Base-by-base conservation (phyloP, 2,888 invertebrate species). In the Agonum fuliginosum region DNA sequence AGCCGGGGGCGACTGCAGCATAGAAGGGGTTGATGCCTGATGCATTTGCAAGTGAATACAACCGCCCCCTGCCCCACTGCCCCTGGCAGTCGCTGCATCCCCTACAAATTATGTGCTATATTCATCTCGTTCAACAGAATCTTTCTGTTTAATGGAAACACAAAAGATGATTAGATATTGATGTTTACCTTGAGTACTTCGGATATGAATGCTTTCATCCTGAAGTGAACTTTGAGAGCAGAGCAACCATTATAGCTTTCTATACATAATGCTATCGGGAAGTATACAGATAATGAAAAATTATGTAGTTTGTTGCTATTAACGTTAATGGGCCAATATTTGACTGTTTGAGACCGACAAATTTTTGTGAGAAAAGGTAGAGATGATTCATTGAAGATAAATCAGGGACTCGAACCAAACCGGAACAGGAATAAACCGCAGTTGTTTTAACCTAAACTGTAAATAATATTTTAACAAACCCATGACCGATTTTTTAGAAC, bases 21-120 rank as follows among this genome's bases (percentile, higher is more conserved):
- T n/a, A 20, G 72, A 73, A 74, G 46, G 74, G 74, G 74, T 74
- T 58, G 46, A 19, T 74, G 74, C 74, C n/a, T n/a, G 67, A 69
- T 74, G 74, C 74, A 74, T 74, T 65, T 75, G 67, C 75, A 75
- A 75, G 75, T 75, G 75, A 75, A 75, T 75, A 48, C 58, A 54
- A 46, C 14, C 3, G 8, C 20, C 67, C 20, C 67, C 48, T 62
- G 37, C 17, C 14, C 48, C 48, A 3, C 67, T 34, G 27, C 51
- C 17, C 48, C 73, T 24, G 2, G 37, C 34, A 24, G 37, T 20
- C 12, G 58, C 12, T 27, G 46, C 46, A 74, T 12, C 62, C 14
- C 20, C 30, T 46, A 43, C 75, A 75, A 75, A 75, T 75, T 75
- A 67, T 67, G 62, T 75, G 37, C 75, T 65, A 67, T 75, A 75